Evolutionary conservation across 2,888 invertebrate species (phyloP).

Genomic region (Stramonita haemastoma): DNA sequence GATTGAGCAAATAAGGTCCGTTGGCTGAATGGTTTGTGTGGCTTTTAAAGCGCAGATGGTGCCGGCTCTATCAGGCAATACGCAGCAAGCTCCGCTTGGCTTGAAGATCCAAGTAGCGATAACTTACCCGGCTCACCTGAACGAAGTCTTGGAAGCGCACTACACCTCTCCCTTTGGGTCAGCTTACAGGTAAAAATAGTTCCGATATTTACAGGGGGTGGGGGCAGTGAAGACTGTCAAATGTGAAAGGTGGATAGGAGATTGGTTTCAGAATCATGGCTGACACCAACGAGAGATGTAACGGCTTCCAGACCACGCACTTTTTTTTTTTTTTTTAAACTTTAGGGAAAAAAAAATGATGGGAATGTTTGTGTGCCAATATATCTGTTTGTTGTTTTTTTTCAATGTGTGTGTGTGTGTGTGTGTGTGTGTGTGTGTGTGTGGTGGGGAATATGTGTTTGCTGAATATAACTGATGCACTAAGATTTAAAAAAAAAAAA

Average conservation of each 20-base stretch:
- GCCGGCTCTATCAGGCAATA: conserved; percentile 29
- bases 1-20: conserved; percentile 25
- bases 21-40: background rate
- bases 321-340: background rate
- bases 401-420: too few relatives aligned
- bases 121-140: conserved; percentile 48
- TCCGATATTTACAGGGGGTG: background rate
- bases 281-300: conserved; percentile 21
- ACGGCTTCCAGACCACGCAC: conserved; percentile 39
- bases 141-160: conserved; percentile 34
- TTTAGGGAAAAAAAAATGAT: too few relatives aligned
- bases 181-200: background rate
- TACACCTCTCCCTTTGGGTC: conserved; percentile 25
- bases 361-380: too few relatives aligned
- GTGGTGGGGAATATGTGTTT: too few relatives aligned
- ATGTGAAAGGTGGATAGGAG: background rate
- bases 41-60: conserved; percentile 16
- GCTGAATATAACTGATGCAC: too few relatives aligned
- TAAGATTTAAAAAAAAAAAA: too few relatives aligned
- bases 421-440: too few relatives aligned
- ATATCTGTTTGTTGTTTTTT: too few relatives aligned
- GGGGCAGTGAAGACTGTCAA: background rate
- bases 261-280: background rate
- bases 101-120: conserved; percentile 35
- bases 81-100: conserved; percentile 35